phyloP scores from a whole-genome alignment of 30 jellyfish, hydroid and myxozoan genomes.

The Calvadosia cruxmelitensis region DNA sequence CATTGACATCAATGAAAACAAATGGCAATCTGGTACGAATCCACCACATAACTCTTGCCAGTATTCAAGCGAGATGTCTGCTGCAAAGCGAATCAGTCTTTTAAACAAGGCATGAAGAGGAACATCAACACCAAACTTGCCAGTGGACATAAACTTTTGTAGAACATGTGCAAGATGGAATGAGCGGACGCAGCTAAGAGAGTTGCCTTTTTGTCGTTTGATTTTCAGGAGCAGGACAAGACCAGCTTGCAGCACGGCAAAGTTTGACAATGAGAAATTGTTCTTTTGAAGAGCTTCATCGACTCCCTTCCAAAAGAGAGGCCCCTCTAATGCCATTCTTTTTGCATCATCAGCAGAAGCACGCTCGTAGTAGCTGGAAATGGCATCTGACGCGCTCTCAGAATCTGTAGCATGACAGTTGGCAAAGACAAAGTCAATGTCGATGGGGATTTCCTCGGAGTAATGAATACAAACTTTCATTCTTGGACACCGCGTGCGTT shows the following conservation, averaged over 20 bases:
- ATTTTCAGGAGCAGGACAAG: constrained; percentile 38
- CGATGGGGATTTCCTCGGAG: constrained; percentile 36
- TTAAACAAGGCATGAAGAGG: not conserved
- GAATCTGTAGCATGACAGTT: constrained; percentile 21
- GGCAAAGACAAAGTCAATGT: constrained; percentile 67
- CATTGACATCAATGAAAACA: constrained; percentile 8
- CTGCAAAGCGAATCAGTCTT: too few species aligned
- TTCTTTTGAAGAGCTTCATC: constrained; percentile 20
- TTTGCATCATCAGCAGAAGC: constrained; percentile 32
- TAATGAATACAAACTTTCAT: constrained; percentile 47
- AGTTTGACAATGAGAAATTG: constrained; percentile 9
- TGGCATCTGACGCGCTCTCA: not conserved
- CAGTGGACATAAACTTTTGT: constrained; percentile 4
- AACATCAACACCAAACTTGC: not conserved
- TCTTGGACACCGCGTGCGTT: constrained; percentile 85
- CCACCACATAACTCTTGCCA: constrained; percentile 59
- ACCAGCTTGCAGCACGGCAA: constrained; percentile 56
- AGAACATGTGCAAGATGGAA: constrained; percentile 52
- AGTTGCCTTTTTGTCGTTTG: constrained; percentile 75
- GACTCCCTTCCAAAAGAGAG: constrained; percentile 33
- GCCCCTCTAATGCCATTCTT: constrained; percentile 65
- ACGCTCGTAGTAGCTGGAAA: constrained; percentile 1
- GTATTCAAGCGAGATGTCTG: constrained; percentile 17
- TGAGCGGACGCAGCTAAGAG: constrained; percentile 79
- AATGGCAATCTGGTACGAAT: constrained; percentile 47